Evolutionary conservation across 2,797 vertebrate genomes (phyloP).

Genomic region (Pseudochirops cupreus): DNA sequence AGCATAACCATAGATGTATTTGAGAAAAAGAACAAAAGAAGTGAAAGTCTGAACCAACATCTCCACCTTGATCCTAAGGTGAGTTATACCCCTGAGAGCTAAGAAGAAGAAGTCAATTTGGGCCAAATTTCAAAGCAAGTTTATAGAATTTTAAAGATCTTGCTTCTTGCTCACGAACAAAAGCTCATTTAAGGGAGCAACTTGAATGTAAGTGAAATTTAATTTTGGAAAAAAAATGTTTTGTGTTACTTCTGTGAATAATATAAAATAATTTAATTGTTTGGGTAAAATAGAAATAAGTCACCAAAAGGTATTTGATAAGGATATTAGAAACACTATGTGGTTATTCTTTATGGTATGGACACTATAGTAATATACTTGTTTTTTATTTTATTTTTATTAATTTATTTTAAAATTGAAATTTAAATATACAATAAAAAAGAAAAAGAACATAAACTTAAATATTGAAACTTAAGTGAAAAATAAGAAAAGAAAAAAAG

Average conservation of each 20-base stretch:
- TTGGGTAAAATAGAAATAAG: neutral
- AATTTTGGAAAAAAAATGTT: neutral
- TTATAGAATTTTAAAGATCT: neutral
- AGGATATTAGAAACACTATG: neutral
- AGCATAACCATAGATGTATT: neutral
- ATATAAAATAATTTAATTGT: neutral
- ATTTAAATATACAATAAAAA: no score
- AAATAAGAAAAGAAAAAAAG: no score
- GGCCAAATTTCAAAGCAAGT: neutral
- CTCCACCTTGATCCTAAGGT: neutral
- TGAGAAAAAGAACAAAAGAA: neutral
- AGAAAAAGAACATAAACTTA: no score
- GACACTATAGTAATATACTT: neutral
- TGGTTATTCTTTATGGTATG: neutral
- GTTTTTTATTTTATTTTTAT: no score
- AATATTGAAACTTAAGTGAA: no score
- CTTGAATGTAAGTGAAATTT: neutral
- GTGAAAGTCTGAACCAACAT: neutral
- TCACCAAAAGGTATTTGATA: neutral
- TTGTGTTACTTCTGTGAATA: neutral
- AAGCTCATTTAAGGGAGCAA: neutral
- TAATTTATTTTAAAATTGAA: no score
- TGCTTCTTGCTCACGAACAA: neutral
- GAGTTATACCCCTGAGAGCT: neutral
- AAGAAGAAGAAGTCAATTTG: neutral